Base-by-base conservation (phyloP, 2,888 invertebrate species). In the Patella pellucida region DNA sequence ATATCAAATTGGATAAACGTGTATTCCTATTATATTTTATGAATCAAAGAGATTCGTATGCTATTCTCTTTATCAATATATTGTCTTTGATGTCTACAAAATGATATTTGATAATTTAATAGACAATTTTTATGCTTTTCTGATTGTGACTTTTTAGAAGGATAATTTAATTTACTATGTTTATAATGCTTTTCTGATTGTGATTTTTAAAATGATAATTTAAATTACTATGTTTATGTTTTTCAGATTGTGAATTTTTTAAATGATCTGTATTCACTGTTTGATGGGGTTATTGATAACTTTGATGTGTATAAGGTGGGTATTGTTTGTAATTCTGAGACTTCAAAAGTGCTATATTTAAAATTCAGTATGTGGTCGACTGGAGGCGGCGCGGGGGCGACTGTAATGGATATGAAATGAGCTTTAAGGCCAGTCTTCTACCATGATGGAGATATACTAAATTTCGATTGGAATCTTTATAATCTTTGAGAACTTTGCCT, bases 251-350 rank as follows among this genome's bases (percentile, higher is more conserved):
- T 86, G 9, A 79, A 79, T 27, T 79, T 85, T 52, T 77, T 86
- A 19, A 86, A 86, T 52, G 85, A 85, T 54, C 75, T 86, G 12
- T 86, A 86, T 71, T 81, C 84, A 12, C 76, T 78, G 31, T 86
- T 86, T 73, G 86, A 86, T 75, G 78, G 78, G 52, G 81, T 83
- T 69, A 85, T 86, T 31, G 82, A 83, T 23, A 80, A 80, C 67
- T 84, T 82, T 72, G 84, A 86, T 75, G 86, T 86, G 0, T 86
- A 86, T 75, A 83, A 83, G 79, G 83, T 82, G 78, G 75, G 77
- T 23, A 12, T 41, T 41, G 41, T 41, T 41, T 41, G 7, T 9
- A 41, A 41, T 41, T 41, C 41, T 41, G 7, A 41, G 9, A 41
- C 41, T 41, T 41, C 7, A 41, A 7, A 41, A 41, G 41, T 41